Base-by-base conservation (phyloP, 1,140 invertebrate genomes). In the Copidosoma floridanum region DNA sequence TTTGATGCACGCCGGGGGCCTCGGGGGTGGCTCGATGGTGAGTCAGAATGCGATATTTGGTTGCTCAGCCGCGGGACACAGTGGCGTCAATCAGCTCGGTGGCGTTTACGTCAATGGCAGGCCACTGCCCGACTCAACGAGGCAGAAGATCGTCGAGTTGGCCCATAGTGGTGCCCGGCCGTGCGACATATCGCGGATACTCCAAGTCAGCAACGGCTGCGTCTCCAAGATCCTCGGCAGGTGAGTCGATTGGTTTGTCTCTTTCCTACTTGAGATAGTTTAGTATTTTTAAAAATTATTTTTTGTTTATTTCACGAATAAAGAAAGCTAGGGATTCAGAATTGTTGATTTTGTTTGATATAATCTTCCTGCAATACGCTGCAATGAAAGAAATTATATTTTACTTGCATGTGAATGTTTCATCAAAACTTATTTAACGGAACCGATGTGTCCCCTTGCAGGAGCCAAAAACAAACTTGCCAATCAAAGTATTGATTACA, bases 81-180 rank as follows among this genome's bases (percentile, higher is more conserved):
- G 92, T 78, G 95, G 96, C 60, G 93, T 99, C 72, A 99, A 99
- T 82, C 97, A 99, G 83, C 87, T 99, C 63, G 97, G 97, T 57
- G 97, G 97, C 38, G 95, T 98, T 52, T 99, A 97, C 84, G 95
- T 99, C 61, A 97, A 97, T 80, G 97, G 97, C 21, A 84, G 97
- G 61, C 97, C 97, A 7, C 82, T 99, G 71, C 97, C 97, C 1
- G 97, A 99, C 81, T 93, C 92, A 46, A 98, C 95, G 40, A 85
- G 97, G 62, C 94, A 98, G 82, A 93, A 96, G 84, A 99, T 99
- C 71, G 96, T 99, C 62, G 96, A 99, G 81, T 81, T 99, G 74
- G 96, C 97, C 18, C 94, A 98, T 79, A 93, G 93, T 7, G 97
- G 97, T 3, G 95, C 95, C 8, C 81, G 97, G 65, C 97, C 97